Conservation (phyloP, 2,888 invertebrate genomes). For the Nycteola revayana region DNA sequence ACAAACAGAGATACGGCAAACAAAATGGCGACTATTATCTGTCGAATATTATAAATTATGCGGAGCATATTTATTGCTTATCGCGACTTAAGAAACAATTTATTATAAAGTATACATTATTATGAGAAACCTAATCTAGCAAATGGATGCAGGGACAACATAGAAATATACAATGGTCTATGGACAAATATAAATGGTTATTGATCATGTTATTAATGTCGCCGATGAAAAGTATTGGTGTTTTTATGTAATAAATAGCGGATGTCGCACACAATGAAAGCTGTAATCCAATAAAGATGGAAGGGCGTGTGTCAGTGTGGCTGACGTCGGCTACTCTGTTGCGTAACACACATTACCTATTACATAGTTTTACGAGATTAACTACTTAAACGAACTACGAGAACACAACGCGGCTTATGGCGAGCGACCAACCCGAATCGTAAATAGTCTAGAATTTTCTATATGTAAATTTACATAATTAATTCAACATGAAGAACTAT, state of each 20-base stretch:
- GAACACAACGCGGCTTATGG: slow-evolving; percentile 14
- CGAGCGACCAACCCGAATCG: slow-evolving; percentile 22
- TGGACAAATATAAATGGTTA: too few species aligned
- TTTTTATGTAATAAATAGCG: slow-evolving; percentile 32
- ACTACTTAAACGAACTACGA: slow-evolving; percentile 24
- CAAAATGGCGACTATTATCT: too few species aligned
- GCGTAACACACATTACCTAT: slow-evolving; percentile 40
- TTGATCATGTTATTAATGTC: too few species aligned
- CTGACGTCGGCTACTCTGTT: slow-evolving; percentile 26
- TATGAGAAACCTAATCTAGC: too few species aligned
- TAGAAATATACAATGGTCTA: too few species aligned
- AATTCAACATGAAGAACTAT: slow-evolving; percentile 8
- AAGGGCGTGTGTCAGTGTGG: slow-evolving; percentile 17
- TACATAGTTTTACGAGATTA: slow-evolving; percentile 45
- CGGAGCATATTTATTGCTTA: too few species aligned
- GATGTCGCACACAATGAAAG: slow-evolving; percentile 37
- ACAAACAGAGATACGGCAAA: too few species aligned
- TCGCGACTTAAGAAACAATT: too few species aligned
- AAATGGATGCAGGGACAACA: too few species aligned
- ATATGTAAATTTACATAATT: slow-evolving; percentile 17
- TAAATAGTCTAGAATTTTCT: slow-evolving; percentile 10
- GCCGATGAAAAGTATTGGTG: too few species aligned
- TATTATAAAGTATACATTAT: too few species aligned
- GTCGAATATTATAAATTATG: too few species aligned
- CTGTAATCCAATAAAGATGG: slow-evolving; percentile 52